Evolutionary conservation across 2,113 vertebrate species (phyloP).

Genomic region (Sceloporus undulatus): DNA sequence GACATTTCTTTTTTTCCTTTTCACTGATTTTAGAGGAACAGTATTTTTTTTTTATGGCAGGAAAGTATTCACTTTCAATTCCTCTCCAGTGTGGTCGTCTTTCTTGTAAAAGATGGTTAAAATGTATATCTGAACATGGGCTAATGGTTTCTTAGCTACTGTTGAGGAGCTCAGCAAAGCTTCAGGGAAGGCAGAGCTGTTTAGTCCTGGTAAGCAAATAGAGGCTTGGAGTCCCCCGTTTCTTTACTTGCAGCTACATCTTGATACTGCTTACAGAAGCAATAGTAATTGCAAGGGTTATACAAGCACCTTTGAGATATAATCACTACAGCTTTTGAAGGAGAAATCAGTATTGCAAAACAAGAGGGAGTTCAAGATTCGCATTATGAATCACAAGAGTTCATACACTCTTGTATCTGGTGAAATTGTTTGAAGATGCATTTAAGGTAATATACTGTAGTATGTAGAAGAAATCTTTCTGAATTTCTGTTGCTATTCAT

Average conservation of each 20-base stretch:
- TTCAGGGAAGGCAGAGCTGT: not conserved
- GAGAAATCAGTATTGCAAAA: conserved; percentile 17
- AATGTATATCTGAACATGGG: not conserved
- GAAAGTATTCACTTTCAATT: not conserved
- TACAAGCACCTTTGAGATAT: conserved; percentile 22
- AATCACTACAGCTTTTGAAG: conserved; percentile 51
- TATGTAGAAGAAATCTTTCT: conserved; percentile 49
- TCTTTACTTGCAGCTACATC: not conserved
- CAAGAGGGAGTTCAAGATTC: conserved; percentile 15
- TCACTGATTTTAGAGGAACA: not conserved
- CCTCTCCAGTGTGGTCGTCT: not conserved
- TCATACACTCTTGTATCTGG: conserved; percentile 31
- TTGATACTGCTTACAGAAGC: not conserved
- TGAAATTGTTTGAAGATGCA: conserved; percentile 52
- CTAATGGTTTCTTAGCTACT: not conserved
- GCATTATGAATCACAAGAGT: conserved; percentile 41
- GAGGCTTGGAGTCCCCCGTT: not conserved
- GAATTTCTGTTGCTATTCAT: conserved; percentile 60
- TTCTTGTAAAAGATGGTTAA: not conserved
- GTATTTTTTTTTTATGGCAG: not conserved
- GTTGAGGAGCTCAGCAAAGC: not conserved
- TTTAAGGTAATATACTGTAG: conserved; percentile 45
- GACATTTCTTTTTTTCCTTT: not conserved
- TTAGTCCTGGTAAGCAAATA: not conserved
- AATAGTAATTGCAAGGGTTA: not conserved